Evolutionary conservation across 2,888 invertebrate species (phyloP).

Genomic region (Erpobdella octoculata): DNA sequence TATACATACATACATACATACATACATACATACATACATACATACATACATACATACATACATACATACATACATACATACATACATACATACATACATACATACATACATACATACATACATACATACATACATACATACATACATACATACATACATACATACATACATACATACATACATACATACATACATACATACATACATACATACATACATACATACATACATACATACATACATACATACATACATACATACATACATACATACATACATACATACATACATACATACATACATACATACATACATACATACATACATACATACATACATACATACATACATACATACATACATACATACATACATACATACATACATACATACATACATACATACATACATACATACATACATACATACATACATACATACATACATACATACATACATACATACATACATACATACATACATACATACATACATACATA

Average conservation of each 20-base stretch:
- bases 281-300: conserved; percentile 11
- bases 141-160: conserved; percentile 19
- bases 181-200: conserved; percentile 23
- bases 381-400: conserved; percentile 17
- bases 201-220: conserved; percentile 22
- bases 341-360: conserved; percentile 14
- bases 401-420: not conserved
- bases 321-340: not conserved
- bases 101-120: not conserved
- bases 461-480: conserved; percentile 21
- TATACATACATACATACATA: too few species aligned
- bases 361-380: conserved; percentile 23
- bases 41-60: conserved; percentile 14
- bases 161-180: conserved; percentile 17
- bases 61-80: conserved; percentile 13
- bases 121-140: not conserved
- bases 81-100: not conserved
- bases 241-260: conserved; percentile 13
- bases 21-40: not conserved
- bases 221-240: conserved; percentile 26
- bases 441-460: not conserved
- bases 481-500: conserved; percentile 25
- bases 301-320: conserved; percentile 25
- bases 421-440: not conserved
- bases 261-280: conserved; percentile 14